Conservation (phyloP, 2,797 vertebrate species). For the Enteromius paludinosus region DNA sequence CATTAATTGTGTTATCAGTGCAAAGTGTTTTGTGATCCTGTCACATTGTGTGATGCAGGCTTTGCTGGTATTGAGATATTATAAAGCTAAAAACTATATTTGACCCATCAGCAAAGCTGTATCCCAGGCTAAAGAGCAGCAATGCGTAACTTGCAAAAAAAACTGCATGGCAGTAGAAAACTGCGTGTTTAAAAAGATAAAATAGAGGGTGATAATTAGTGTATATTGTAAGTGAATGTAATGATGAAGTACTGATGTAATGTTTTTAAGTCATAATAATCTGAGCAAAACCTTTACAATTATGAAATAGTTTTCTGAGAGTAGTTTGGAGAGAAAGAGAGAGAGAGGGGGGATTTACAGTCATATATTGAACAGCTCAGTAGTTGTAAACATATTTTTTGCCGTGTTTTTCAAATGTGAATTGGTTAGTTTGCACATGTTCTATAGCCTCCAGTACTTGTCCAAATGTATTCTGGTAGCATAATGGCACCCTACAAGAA, state of each 20-base stretch:
- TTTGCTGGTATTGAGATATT: background rate
- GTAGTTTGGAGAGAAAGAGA: background rate
- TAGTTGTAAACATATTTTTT: background rate
- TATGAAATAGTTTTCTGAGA: background rate
- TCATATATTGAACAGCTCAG: background rate
- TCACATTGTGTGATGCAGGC: background rate
- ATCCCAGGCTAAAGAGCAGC: background rate
- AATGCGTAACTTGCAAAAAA: background rate
- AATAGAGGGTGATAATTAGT: too few species aligned
- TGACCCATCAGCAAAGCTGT: too few species aligned
- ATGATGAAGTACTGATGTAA: background rate
- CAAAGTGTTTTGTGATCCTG: background rate
- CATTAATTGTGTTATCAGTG: background rate
- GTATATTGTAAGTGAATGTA: background rate
- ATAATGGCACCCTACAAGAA: conserved; percentile 38
- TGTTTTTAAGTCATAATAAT: background rate
- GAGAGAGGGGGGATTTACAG: background rate
- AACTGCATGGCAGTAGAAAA: background rate
- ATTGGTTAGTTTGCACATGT: conserved; percentile 12
- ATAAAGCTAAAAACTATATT: too few species aligned
- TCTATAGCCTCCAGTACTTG: background rate
- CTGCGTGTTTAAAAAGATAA: background rate
- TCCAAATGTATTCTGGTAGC: conserved; percentile 37
- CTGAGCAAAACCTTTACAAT: background rate
- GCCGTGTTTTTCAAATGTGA: background rate